Percentiles rank a stretch among this genome's conserved stretches.
These are phyloP conservation scores for Acanthornis magna DNA, from an alignment of 2,797 vertebrate species.

Conservation along the genomic window DNA sequence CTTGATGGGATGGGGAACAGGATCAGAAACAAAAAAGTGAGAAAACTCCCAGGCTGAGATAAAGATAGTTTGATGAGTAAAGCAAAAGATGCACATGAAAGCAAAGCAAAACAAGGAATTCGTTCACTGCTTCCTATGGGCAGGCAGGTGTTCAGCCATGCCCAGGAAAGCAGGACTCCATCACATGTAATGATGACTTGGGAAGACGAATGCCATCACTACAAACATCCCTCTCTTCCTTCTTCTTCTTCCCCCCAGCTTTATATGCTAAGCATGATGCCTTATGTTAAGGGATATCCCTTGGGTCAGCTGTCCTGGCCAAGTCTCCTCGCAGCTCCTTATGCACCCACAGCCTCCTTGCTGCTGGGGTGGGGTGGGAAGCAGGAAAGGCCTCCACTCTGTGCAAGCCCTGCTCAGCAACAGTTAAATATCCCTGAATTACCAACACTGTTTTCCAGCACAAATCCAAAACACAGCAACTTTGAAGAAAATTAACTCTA, in stretches of 20 bases:
- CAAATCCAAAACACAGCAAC: background rate
- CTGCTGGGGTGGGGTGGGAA: background rate
- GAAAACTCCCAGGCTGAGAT: background rate
- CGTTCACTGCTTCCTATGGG: background rate
- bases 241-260: background rate
- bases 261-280: background rate
- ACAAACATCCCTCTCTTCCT: background rate
- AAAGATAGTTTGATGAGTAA: background rate
- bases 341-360: background rate
- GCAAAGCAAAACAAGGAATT: background rate
- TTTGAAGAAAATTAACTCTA: background rate
- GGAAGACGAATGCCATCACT: background rate
- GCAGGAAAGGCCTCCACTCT: background rate
- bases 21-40: background rate
- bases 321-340: background rate
- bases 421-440: background rate
- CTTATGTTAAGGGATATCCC: background rate
- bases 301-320: background rate
- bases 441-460: background rate
- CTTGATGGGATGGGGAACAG: background rate
- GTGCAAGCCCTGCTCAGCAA: background rate
- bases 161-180: background rate
- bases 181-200: fast-evolving
- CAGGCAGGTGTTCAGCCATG: background rate
- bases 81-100: background rate